Evolutionary conservation across 2,888 invertebrate genomes (phyloP).

Genomic region (Torymus texanus): DNA sequence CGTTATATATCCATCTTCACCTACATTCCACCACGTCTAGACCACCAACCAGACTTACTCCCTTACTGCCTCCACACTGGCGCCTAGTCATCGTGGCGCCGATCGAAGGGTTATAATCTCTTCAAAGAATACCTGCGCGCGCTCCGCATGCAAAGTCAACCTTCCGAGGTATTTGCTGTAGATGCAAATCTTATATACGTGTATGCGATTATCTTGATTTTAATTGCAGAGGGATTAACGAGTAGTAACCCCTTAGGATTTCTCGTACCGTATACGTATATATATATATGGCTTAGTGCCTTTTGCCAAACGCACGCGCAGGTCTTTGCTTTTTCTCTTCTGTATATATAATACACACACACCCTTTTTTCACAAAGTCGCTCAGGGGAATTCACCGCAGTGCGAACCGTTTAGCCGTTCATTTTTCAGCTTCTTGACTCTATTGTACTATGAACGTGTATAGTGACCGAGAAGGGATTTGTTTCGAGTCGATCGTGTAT

Average conservation of each 20-base stretch:
- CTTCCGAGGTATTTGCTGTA: not conserved
- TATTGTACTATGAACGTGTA: not conserved
- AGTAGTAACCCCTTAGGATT: constrained; percentile 8
- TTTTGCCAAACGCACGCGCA: not conserved
- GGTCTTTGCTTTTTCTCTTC: not conserved
- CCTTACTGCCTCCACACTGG: too few species aligned
- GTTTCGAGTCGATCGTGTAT: not conserved
- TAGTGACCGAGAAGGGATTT: not conserved
- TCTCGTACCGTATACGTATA: not conserved
- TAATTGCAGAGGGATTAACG: constrained; percentile 21
- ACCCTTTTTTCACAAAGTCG: not conserved
- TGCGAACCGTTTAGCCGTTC: constrained; percentile 4
- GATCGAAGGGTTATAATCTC: too few species aligned
- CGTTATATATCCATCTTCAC: too few species aligned
- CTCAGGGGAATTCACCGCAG: not conserved
- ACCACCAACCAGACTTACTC: too few species aligned
- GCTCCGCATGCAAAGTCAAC: not conserved
- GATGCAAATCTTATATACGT: constrained; percentile 13
- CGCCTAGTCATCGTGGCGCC: too few species aligned
- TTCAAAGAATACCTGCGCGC: not conserved
- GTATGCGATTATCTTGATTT: not conserved
- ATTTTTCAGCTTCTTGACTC: constrained; percentile 29
- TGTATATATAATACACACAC: too few species aligned
- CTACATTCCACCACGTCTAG: too few species aligned
- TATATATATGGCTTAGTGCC: constrained; percentile 16